These are phyloP conservation scores for Thecocarcelia acutangulata DNA, from an alignment of 2,888 invertebrate species.

Conservation along the genomic window DNA sequence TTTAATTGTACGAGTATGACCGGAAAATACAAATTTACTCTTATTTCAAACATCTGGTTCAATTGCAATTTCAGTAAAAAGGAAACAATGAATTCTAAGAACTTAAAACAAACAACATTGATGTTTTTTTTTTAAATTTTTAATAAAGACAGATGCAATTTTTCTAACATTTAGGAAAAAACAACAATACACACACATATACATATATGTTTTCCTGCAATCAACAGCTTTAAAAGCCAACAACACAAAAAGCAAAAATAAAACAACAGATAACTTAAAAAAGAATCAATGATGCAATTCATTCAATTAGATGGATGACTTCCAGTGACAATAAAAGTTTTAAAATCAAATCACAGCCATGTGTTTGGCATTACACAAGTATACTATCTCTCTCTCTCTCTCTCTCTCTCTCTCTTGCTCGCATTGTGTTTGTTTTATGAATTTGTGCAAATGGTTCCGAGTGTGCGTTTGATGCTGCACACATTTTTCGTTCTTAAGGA, in stretches of 20 bases:
- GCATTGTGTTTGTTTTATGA: too few relatives aligned
- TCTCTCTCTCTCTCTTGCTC: too few relatives aligned
- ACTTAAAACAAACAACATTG: constrained; percentile 43
- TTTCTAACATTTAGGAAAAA: constrained; percentile 58
- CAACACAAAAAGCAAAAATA: constrained; percentile 31
- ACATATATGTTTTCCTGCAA: background rate
- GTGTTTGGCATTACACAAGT: constrained; percentile 32
- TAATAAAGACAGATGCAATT: constrained; percentile 65
- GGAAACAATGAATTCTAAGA: constrained; percentile 60
- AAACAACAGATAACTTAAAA: constrained; percentile 23
- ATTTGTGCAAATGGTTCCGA: background rate
- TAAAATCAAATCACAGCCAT: constrained; percentile 59
- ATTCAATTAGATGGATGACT: constrained; percentile 69
- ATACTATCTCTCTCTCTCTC: background rate
- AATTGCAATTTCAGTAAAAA: constrained; percentile 54
- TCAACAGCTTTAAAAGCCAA: constrained; percentile 61
- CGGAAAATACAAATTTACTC: constrained; percentile 65
- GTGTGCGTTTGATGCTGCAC: constrained; percentile 29
- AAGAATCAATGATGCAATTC: constrained; percentile 71
- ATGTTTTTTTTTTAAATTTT: background rate
- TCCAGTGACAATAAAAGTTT: constrained; percentile 69
- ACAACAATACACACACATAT: background rate
- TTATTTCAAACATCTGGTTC: constrained; percentile 64
- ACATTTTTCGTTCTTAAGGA: constrained; percentile 24
- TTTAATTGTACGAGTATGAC: constrained; percentile 31